Base-by-base conservation (phyloP, 1,140 invertebrate genomes). In the Brachionus asplanchnoidis region DNA sequence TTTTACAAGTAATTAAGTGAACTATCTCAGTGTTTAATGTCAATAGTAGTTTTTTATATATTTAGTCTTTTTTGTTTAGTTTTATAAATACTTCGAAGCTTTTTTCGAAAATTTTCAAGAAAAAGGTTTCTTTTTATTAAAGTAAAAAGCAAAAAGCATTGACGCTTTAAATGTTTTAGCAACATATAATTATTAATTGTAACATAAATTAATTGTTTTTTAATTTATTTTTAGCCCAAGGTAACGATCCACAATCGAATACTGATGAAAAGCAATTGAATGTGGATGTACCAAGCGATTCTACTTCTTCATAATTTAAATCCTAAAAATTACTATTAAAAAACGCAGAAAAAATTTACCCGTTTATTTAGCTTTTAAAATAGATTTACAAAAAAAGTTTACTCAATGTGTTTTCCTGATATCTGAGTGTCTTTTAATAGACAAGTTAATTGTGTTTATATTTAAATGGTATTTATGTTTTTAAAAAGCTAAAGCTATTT, bases 261-360 rank as follows among this genome's bases (percentile, higher is more conserved):
- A 6, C 11, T 68, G 66, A 68, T 40, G 23, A 40, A 68, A 68
- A 68, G 26, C 66, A 68, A 68, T 68, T 20, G 32, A 28, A 32
- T 68, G 11, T 20, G 32, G 36, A 12, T 68, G 14, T 32, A 11
- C 32, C 66, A 40, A 68, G 66, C 66, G 66, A 68, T 68, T 68
- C 66, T 68, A 32, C 66, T 68, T 68, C 66, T 68, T 68, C 66
- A 68, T 40, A 28, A 68, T 26, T 60, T 60, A 60, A 53, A 20
- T 23, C 9, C 9, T 11, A 60, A 0, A 60, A 3, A 20, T 20
- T 60, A 9, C 23, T 4, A 9, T 60, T 20, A 60, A 60, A 60
- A 60, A 9, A 60, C 8, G 9, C 8, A 20, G 53, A 17, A 60
- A 26, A 20, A 20, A 20, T 23, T 26, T 60, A 7, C 20, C 53